These are phyloP conservation scores for Coregonus ussuriensis DNA, from an alignment of 2,797 vertebrate species.

Conservation along the genomic window DNA sequence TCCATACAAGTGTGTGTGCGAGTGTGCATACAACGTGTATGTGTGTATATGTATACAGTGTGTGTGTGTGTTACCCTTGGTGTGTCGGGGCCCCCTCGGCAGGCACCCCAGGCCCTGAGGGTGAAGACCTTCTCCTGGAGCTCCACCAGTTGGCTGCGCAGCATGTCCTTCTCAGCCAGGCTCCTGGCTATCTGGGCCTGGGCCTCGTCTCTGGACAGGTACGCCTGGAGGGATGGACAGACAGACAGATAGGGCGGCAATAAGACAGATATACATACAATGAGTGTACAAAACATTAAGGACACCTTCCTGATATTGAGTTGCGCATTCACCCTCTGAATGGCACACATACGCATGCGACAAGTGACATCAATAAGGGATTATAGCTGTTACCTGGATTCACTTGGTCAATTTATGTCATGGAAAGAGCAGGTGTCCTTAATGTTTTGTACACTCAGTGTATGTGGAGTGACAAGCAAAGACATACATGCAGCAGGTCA, in stretches of 20 bases:
- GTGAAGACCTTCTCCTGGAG: constrained; percentile 77
- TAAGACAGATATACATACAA: background rate
- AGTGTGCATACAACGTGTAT: background rate
- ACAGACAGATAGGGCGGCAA: background rate
- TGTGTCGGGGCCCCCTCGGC: constrained; percentile 11
- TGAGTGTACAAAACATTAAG: background rate
- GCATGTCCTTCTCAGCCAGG: constrained; percentile 83
- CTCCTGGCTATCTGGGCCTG: constrained; percentile 79
- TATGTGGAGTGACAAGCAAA: background rate
- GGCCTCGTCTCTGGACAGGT: constrained; percentile 79
- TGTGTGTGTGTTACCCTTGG: constrained; percentile 50
- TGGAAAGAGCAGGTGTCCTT: too few species aligned
- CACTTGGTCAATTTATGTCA: too few species aligned
- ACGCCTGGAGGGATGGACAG: constrained; percentile 65
- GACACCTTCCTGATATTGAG: too few species aligned
- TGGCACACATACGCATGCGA: too few species aligned
- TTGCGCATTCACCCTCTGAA: too few species aligned
- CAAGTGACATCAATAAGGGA: too few species aligned
- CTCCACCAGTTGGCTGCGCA: constrained; percentile 82
- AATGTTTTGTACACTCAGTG: too few species aligned
- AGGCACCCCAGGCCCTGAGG: constrained; percentile 55
- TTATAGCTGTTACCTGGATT: too few species aligned
- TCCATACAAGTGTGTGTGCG: background rate
- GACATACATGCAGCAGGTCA: background rate
- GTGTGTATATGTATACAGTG: background rate